These are phyloP conservation scores for Mylabris phalerata DNA, from an alignment of 1,140 invertebrate genomes.

Conservation along the genomic window DNA sequence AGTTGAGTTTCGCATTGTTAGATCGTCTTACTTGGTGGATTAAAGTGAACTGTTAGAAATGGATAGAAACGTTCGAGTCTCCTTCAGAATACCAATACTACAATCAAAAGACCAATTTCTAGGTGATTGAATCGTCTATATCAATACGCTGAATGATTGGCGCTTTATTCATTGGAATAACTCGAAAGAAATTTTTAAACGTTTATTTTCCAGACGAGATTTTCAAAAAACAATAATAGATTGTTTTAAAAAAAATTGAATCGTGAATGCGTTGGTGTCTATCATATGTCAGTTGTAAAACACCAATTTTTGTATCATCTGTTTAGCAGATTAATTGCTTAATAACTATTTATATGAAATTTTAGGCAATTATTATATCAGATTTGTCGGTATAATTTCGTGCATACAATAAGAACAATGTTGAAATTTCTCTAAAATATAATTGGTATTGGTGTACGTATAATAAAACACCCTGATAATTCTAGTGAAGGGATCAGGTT, in stretches of 20 bases:
- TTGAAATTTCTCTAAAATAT: too few species aligned
- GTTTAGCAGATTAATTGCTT: slow-evolving; percentile 13
- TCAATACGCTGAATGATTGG: too few species aligned
- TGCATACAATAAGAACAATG: background rate
- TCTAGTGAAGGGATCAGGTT: slow-evolving; percentile 33
- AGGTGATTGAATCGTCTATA: too few species aligned
- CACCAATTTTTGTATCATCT: slow-evolving; percentile 15
- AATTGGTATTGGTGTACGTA: background rate
- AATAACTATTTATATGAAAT: slow-evolving; percentile 15
- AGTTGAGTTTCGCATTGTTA: slow-evolving; percentile 15
- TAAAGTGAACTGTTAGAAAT: background rate
- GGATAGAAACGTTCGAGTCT: too few species aligned
- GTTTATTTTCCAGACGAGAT: too few species aligned
- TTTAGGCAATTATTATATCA: slow-evolving; percentile 5
- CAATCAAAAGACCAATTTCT: too few species aligned
- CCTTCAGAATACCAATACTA: too few species aligned
- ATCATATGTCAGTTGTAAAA: slow-evolving; percentile 6
- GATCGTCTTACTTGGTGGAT: slow-evolving; percentile 7
- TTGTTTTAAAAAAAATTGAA: too few species aligned
- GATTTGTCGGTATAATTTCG: background rate
- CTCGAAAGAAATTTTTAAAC: too few species aligned
- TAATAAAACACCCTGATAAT: background rate
- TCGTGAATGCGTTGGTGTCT: background rate
- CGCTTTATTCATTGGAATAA: too few species aligned
- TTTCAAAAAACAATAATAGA: too few species aligned